A percentile compares a stretch with the other conserved stretches of the same genome.
These are phyloP conservation scores for Plusia festucae DNA, from an alignment of 2,888 invertebrate species.

Conservation along the genomic window DNA sequence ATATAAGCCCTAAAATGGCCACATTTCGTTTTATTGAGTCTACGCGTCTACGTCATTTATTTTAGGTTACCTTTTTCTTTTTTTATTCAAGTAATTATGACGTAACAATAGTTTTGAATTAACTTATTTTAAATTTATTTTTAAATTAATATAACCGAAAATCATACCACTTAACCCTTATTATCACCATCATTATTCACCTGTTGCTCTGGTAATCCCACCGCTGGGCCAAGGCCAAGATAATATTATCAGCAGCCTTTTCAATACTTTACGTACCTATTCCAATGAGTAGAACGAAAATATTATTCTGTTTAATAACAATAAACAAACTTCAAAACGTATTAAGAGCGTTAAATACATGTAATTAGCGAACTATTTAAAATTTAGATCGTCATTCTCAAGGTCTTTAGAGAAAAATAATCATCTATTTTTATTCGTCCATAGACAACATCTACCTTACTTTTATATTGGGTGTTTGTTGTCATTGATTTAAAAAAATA, in stretches of 20 bases:
- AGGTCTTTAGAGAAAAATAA: slow-evolving; percentile 34
- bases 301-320: background rate
- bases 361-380: slow-evolving; percentile 41
- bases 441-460: background rate
- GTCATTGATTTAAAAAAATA: too few relatives aligned
- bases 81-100: too few relatives aligned
- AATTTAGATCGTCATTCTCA: slow-evolving; percentile 30
- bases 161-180: too few relatives aligned
- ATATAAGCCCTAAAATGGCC: too few relatives aligned
- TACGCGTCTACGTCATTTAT: too few relatives aligned
- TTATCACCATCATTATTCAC: too few relatives aligned
- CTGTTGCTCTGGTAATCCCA: too few relatives aligned
- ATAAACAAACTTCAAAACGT: slow-evolving; percentile 1
- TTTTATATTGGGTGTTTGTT: background rate
- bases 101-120: too few relatives aligned
- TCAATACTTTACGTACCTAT: background rate
- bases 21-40: too few relatives aligned
- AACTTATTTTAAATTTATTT: too few relatives aligned
- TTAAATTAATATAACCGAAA: too few relatives aligned
- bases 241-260: background rate
- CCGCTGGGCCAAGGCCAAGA: background rate
- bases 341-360: slow-evolving; percentile 21
- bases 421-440: slow-evolving; percentile 35
- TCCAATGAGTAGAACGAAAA: background rate
- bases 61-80: too few relatives aligned